These are phyloP conservation scores for Ips nitidus DNA, from an alignment of 1,140 invertebrate genomes.

Conservation along the genomic window DNA sequence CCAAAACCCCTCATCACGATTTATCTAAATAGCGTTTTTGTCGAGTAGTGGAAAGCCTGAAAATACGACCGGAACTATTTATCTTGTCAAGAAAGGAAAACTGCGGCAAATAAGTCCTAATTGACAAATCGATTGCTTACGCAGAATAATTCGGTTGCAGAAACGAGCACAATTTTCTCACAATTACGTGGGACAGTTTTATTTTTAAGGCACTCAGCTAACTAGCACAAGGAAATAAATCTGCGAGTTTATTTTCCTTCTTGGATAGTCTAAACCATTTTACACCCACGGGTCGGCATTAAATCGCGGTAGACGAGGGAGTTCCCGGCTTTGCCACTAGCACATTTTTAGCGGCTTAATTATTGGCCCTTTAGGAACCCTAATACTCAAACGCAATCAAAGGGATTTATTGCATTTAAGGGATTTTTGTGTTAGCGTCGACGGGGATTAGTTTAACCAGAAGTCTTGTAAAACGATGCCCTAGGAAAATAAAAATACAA, in stretches of 20 bases:
- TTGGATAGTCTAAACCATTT: slow-evolving; percentile 7
- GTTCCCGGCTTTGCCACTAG: slow-evolving; percentile 11
- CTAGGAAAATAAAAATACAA: too few relatives aligned
- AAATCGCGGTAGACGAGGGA: slow-evolving; percentile 11
- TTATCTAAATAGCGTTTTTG: too few relatives aligned
- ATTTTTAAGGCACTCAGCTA: too few relatives aligned
- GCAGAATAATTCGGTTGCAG: too few relatives aligned
- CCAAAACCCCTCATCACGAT: too few relatives aligned
- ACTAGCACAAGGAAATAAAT: too few relatives aligned
- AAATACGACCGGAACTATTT: slow-evolving; percentile 11
- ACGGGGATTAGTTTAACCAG: neutral
- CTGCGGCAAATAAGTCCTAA: neutral
- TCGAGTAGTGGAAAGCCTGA: neutral
- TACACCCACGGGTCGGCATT: slow-evolving; percentile 17
- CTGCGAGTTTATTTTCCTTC: neutral
- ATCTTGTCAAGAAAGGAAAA: neutral
- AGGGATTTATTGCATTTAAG: slow-evolving; percentile 12
- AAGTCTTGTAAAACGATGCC: too few relatives aligned
- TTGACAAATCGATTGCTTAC: slow-evolving; percentile 11
- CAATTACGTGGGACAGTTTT: too few relatives aligned
- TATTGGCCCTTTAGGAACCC: slow-evolving; percentile 16
- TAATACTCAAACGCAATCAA: slow-evolving; percentile 12
- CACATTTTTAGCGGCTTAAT: slow-evolving; percentile 21
- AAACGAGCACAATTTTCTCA: too few relatives aligned
- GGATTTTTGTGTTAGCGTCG: neutral